phyloP scores from a whole-genome alignment of 2,888 invertebrate genomes.

The Drosophila fungiperda region DNA sequence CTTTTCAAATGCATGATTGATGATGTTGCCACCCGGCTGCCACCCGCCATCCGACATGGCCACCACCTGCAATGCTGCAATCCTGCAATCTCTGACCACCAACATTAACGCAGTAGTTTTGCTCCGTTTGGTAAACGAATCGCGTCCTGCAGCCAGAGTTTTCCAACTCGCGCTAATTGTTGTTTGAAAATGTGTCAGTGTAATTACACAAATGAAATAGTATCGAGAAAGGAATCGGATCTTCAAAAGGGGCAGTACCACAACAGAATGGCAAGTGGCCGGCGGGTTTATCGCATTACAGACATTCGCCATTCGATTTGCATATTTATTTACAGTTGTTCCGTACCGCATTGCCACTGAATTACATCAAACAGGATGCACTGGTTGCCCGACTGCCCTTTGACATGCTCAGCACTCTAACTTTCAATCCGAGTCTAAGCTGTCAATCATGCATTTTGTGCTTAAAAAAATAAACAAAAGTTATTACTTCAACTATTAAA shows the following conservation, averaged over 20 bases:
- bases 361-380: constrained; percentile 27
- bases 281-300: not conserved
- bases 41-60: constrained; percentile 6
- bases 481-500: constrained; percentile 21
- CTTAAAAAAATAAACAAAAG: not conserved
- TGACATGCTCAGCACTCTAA: not conserved
- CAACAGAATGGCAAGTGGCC: not conserved
- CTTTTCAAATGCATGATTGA: constrained; percentile 77
- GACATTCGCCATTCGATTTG: constrained; percentile 44
- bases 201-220: constrained; percentile 74
- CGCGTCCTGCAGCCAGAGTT: constrained; percentile 52
- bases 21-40: constrained; percentile 59
- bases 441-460: constrained; percentile 25
- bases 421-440: not conserved
- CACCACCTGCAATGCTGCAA: constrained; percentile 5
- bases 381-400: constrained; percentile 41
- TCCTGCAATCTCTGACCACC: constrained; percentile 24
- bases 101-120: constrained; percentile 34
- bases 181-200: constrained; percentile 72
- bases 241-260: not conserved
- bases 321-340: constrained; percentile 43
- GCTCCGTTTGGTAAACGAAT: constrained; percentile 65
- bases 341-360: constrained; percentile 17
- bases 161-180: constrained; percentile 70
- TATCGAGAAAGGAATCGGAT: constrained; percentile 29